Percentiles rank a stretch among this genome's conserved stretches.
These are phyloP conservation scores for Ridgeia piscesae DNA, from an alignment of 1,140 invertebrate genomes.

Conservation along the genomic window DNA sequence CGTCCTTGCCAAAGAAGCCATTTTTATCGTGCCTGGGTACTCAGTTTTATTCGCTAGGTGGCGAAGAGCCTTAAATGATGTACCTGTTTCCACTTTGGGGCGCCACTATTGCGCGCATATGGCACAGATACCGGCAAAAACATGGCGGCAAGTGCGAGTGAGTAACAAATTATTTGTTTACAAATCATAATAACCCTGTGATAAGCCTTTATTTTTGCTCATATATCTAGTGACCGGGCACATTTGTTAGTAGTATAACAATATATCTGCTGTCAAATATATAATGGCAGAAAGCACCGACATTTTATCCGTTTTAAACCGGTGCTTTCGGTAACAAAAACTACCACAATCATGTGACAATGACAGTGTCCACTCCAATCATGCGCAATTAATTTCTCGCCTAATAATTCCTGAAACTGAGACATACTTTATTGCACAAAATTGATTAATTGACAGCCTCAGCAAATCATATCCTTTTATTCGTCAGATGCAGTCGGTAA, in stretches of 20 bases:
- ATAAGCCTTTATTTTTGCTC: not conserved
- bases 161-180: not conserved
- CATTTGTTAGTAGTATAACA: not conserved
- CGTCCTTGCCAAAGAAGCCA: not conserved
- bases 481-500: too few species aligned
- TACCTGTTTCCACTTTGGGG: not conserved
- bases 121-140: not conserved
- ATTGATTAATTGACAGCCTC: not conserved
- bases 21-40: not conserved
- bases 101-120: not conserved
- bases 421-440: not conserved
- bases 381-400: not conserved
- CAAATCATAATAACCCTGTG: not conserved
- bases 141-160: constrained; percentile 2
- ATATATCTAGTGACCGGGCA: not conserved
- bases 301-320: not conserved
- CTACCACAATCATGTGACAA: too few species aligned
- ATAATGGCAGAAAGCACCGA: not conserved
- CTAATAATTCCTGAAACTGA: not conserved
- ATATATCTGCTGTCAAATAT: not conserved
- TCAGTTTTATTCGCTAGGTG: not conserved
- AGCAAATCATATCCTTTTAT: too few species aligned
- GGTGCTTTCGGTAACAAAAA: too few species aligned
- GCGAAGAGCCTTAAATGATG: too few species aligned
- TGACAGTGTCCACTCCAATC: too few species aligned